Base-by-base conservation (phyloP, 2,888 invertebrate species). In the Nymphalis urticae region DNA sequence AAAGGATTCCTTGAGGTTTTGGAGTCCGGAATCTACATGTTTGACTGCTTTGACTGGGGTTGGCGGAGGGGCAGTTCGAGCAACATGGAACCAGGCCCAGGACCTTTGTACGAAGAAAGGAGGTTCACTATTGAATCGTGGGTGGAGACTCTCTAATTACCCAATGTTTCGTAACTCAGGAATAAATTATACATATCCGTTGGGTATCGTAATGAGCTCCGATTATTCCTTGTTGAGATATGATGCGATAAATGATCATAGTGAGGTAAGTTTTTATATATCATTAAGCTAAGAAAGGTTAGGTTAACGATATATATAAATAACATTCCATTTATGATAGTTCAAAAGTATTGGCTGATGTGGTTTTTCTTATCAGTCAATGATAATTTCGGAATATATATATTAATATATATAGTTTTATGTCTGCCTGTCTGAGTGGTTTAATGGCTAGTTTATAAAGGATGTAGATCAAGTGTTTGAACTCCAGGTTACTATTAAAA, bases 141-240 rank as follows among this genome's bases (percentile, higher is more conserved):
- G 92, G 0, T 93, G 93, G 90, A 81, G 85, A 65, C 91, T 90
- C 70, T 83, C 88, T 0, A 93, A 90, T 69, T 80, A 84, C 71
- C 84, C 83, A 0, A 62, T 77, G 36, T 73, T 86, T 53, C 78
- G 77, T 10, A 70, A 77, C 0, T 75, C 77, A 8, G 78, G 75
- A 8, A 64, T 69, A 3, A 75, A 73, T 53, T 77, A 81, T 59
- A 80, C 79, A 9, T 83, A 84, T 64, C 92, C 92, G 0, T 72
- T 90, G 67, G 89, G 88, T 2, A 78, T 91, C 2, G 76, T 82
- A 10, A 82, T 83, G 74, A 80, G 79, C 36, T 64, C 79, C 3
- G 81, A 77, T 42, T 77, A 77, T 21, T 78, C 76, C n/a, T 71
- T 80, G 47, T 66, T 82, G 58, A 80, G 83, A 69, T 82, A 81